Conservation (phyloP, 2,797 vertebrate species). For the Acrossocheilus fasciatus region DNA sequence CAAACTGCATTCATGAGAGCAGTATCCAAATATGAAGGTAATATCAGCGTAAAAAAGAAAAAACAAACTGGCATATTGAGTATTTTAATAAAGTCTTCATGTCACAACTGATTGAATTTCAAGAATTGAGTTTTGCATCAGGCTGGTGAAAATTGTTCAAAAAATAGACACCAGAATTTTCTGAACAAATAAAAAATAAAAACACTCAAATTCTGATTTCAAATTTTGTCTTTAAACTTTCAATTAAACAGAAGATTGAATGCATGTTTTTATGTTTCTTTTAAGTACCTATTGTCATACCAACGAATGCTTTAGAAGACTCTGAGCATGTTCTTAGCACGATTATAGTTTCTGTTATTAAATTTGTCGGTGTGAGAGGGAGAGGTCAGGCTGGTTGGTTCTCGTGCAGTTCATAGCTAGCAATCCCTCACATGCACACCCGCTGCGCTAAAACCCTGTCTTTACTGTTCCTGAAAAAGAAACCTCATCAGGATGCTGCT, state of each 20-base stretch:
- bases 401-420: not conserved
- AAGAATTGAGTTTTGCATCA: not conserved
- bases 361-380: conserved; percentile 12
- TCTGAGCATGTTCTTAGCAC: not conserved
- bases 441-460: conserved; percentile 1
- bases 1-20: not conserved
- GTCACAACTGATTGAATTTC: not conserved
- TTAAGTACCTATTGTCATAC: not conserved
- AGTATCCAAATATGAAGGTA: not conserved
- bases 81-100: not conserved
- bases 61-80: not conserved
- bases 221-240: not conserved
- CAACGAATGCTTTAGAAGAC: not conserved
- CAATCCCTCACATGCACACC: not conserved
- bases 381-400: conserved; percentile 12
- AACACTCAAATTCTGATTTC: not conserved
- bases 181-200: not conserved
- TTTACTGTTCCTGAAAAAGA: conserved; percentile 4
- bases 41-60: not conserved
- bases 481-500: conserved; percentile 47
- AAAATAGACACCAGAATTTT: not conserved
- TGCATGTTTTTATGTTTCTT: not conserved
- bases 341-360: not conserved
- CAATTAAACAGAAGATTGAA: not conserved
- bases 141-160: not conserved